phyloP scores from a whole-genome alignment of 1,140 invertebrate genomes.

The Spodoptera frugiperda region DNA sequence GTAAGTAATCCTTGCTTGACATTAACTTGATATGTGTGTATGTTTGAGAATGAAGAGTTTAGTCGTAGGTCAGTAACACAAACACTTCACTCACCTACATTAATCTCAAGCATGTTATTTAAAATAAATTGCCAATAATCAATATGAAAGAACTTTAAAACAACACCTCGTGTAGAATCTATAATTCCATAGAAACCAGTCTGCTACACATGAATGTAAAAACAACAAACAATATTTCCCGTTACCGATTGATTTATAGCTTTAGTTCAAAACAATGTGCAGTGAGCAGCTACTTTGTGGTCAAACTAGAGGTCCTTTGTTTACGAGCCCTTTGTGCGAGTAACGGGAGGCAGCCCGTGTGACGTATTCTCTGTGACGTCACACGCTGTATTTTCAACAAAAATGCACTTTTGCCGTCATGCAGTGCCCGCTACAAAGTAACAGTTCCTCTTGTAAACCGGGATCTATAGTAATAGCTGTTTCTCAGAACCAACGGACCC shows the following conservation, averaged over 20 bases:
- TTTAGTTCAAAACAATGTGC: constrained; percentile 62
- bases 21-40: too few relatives aligned
- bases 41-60: too few relatives aligned
- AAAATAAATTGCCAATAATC: background rate
- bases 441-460: constrained; percentile 82
- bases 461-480: constrained; percentile 69
- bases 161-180: background rate
- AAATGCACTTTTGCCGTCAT: constrained; percentile 81
- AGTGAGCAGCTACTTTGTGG: constrained; percentile 77
- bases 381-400: constrained; percentile 75
- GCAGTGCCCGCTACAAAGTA: constrained; percentile 71
- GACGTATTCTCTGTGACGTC: constrained; percentile 76
- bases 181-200: constrained; percentile 17
- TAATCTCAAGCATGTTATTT: background rate
- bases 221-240: constrained; percentile 33
- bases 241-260: constrained; percentile 68
- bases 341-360: constrained; percentile 70
- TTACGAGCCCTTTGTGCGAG: constrained; percentile 70
- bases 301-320: constrained; percentile 70
- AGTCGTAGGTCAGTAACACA: too few relatives aligned
- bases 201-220: constrained; percentile 10
- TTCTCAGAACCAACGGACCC: constrained; percentile 74
- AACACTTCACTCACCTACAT: too few relatives aligned
- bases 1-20: too few relatives aligned
- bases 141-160: background rate